A percentile compares a stretch with the other conserved stretches of the same genome.
Conservation (phyloP, 2,888 invertebrate genomes). For the Temnothorax unifasciatus region DNA sequence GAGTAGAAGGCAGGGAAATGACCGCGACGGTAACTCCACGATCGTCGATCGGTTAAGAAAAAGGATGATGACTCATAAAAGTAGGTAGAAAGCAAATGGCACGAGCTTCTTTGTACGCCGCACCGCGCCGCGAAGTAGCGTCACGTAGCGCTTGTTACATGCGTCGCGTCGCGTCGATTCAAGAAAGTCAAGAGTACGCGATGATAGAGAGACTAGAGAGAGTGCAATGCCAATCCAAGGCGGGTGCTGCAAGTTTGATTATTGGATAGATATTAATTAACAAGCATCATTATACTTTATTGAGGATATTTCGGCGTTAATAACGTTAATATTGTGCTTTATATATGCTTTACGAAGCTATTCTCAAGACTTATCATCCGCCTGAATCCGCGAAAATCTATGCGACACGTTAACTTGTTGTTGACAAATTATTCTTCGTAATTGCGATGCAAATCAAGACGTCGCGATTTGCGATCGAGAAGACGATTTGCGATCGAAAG, state of each 20-base stretch:
- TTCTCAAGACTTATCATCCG: too few species aligned
- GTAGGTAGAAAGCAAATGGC: constrained; percentile 32
- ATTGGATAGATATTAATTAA: neutral
- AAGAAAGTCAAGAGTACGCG: constrained; percentile 13
- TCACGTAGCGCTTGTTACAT: neutral
- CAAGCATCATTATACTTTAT: neutral
- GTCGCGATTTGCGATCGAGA: neutral
- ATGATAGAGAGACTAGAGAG: neutral
- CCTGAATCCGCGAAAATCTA: neutral
- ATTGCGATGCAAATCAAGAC: neutral
- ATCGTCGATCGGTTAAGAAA: constrained; percentile 1
- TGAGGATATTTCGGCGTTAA: too few species aligned
- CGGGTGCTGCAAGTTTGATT: neutral
- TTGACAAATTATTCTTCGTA: neutral
- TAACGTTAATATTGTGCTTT: too few species aligned
- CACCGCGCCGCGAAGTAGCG: neutral
- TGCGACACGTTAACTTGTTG: neutral
- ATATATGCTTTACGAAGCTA: too few species aligned
- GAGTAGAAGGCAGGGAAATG: neutral
- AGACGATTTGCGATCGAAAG: neutral
- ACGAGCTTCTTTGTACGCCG: neutral
- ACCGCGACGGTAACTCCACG: neutral
- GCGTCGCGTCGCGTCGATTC: neutral
- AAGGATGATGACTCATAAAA: constrained; percentile 36
- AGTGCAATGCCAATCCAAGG: neutral